These are phyloP conservation scores for Ammospiza nelsoni DNA, from an alignment of 2,113 vertebrate genomes.

Conservation along the genomic window DNA sequence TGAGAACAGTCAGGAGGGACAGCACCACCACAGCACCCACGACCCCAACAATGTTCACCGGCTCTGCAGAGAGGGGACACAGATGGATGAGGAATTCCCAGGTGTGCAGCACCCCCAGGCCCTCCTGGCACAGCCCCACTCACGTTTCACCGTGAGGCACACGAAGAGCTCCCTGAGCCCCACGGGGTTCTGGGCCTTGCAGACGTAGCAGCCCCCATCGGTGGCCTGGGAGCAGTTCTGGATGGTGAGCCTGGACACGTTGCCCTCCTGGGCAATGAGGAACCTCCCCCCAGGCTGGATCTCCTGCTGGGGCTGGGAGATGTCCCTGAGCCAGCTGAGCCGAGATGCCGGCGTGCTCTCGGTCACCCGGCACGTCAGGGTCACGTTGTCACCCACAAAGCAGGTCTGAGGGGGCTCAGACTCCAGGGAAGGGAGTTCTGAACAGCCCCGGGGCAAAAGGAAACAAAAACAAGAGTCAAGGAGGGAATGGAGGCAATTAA, in stretches of 20 bases:
- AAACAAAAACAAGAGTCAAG: not conserved
- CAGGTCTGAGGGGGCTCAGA: slow-evolving; percentile 81
- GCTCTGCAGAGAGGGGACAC: slow-evolving; percentile 50
- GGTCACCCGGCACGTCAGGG: slow-evolving; percentile 77
- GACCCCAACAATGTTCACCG: slow-evolving; percentile 58
- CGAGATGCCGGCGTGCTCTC: slow-evolving; percentile 75
- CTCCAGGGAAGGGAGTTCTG: slow-evolving; percentile 80
- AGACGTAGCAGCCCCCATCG: slow-evolving; percentile 84
- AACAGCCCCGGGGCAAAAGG: not conserved
- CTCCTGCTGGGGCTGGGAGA: slow-evolving; percentile 14
- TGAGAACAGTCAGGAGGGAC: slow-evolving; percentile 67
- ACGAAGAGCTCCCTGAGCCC: slow-evolving; percentile 78
- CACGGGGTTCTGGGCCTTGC: slow-evolving; percentile 87
- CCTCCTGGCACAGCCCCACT: slow-evolving; percentile 54
- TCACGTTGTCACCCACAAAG: slow-evolving; percentile 75
- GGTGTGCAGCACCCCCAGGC: not conserved
- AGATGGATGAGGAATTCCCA: not conserved
- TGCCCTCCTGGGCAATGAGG: slow-evolving; percentile 62
- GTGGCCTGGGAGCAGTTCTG: slow-evolving; percentile 77
- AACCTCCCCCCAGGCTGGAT: slow-evolving; percentile 76
- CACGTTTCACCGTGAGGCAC: slow-evolving; percentile 86
- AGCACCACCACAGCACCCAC: slow-evolving; percentile 72
- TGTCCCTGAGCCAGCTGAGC: slow-evolving; percentile 83
- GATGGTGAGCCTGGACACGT: slow-evolving; percentile 81
- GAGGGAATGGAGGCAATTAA: not conserved